Percentiles rank a stretch among this genome's conserved stretches.
phyloP scores from a whole-genome alignment of 2,797 vertebrate species.

The Anniella stebbinsi region DNA sequence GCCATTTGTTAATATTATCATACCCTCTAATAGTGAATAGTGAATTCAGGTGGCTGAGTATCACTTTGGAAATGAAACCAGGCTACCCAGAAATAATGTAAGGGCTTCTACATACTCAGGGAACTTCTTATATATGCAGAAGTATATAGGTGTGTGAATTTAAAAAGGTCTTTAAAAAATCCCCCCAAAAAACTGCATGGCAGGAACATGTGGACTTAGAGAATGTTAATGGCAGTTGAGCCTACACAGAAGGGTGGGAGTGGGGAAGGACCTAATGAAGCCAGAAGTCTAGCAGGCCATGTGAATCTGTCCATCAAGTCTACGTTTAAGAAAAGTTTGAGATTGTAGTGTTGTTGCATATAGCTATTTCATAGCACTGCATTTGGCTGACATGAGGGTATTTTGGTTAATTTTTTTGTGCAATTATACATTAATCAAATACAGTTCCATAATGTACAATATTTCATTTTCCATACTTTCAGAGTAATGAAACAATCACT shows the following conservation, averaged over 20 bases:
- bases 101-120: background rate
- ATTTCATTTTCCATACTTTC: background rate
- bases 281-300: background rate
- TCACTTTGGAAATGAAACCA: too few species aligned
- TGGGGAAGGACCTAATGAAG: background rate
- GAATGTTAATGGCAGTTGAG: background rate
- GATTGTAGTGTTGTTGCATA: background rate
- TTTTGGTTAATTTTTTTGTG: background rate
- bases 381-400: background rate
- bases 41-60: background rate
- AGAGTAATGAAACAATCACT: background rate
- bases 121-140: background rate
- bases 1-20: conserved; percentile 14
- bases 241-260: background rate
- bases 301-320: background rate
- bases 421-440: conserved; percentile 2
- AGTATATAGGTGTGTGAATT: background rate
- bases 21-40: background rate
- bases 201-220: background rate
- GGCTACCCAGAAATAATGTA: background rate
- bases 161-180: background rate
- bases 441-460: background rate
- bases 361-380: background rate
- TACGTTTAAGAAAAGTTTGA: background rate
- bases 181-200: background rate